Percentiles rank a stretch among this genome's conserved stretches.
These are phyloP conservation scores for Battus philenor DNA, from an alignment of 1,140 invertebrate species.

Conservation along the genomic window DNA sequence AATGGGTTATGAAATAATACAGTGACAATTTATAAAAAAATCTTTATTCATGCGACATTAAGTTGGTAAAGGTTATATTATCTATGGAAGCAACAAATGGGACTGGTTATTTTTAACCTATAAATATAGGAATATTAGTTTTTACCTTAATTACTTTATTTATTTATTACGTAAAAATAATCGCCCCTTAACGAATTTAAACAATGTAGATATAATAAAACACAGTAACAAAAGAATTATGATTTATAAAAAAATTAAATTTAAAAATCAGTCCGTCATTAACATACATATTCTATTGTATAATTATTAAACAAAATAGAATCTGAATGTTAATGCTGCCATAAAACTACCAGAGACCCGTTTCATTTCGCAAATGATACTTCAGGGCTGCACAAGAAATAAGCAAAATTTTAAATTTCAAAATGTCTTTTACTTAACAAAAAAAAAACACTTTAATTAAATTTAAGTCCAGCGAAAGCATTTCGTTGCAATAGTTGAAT, in stretches of 20 bases:
- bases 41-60: slow-evolving; percentile 55
- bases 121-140: slow-evolving; percentile 39
- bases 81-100: slow-evolving; percentile 64
- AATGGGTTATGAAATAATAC: not conserved
- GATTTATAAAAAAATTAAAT: slow-evolving; percentile 21
- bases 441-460: not conserved
- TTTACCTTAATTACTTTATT: slow-evolving; percentile 22
- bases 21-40: slow-evolving; percentile 31
- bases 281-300: slow-evolving; percentile 33
- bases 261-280: slow-evolving; percentile 49
- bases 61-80: slow-evolving; percentile 54
- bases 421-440: not conserved
- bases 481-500: not conserved
- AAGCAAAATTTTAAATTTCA: not conserved
- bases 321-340: slow-evolving; percentile 43
- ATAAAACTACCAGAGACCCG: slow-evolving; percentile 27
- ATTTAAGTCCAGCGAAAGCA: slow-evolving; percentile 4
- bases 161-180: slow-evolving; percentile 35
- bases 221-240: slow-evolving; percentile 5
- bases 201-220: slow-evolving; percentile 6
- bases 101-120: slow-evolving; percentile 36
- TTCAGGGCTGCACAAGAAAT: slow-evolving; percentile 10
- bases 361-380: slow-evolving; percentile 22
- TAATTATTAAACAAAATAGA: slow-evolving; percentile 26
- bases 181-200: slow-evolving; percentile 21